Evolutionary conservation across 2,797 vertebrate species (phyloP).

Genomic region (Spinibarbus caldwelli): DNA sequence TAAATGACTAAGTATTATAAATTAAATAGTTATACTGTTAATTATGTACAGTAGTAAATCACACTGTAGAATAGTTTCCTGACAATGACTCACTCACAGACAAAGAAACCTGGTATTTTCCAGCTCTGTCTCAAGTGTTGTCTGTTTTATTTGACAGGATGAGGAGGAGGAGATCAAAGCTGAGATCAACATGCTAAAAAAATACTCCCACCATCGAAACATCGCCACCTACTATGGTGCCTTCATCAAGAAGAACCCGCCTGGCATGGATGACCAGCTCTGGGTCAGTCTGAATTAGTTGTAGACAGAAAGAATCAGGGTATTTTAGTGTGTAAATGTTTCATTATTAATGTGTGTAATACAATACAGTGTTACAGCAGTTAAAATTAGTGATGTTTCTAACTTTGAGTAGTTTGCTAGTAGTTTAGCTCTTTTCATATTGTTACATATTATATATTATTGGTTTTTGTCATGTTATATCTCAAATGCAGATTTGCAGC

Average conservation of each 20-base stretch:
- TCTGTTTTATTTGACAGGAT: conserved; percentile 78
- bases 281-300: conserved; percentile 80
- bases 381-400: not conserved
- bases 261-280: conserved; percentile 95
- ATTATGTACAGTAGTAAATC: not conserved
- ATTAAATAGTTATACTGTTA: not conserved
- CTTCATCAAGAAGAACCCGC: conserved; percentile 97
- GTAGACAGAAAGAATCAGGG: not conserved
- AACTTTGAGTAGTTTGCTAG: not conserved
- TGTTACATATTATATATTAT: not conserved
- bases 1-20: not conserved
- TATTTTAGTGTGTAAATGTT: conserved; percentile 1
- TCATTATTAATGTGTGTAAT: conserved; percentile 13
- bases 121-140: conserved; percentile 11
- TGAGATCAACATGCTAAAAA: conserved; percentile 99
- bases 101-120: not conserved
- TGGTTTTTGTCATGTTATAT: not conserved
- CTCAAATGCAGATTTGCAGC: not conserved
- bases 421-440: not conserved
- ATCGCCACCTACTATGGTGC: conserved; percentile 98
- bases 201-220: conserved; percentile 98
- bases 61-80: not conserved
- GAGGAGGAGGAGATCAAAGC: conserved; percentile 99
- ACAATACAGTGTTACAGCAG: not conserved
- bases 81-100: not conserved